A percentile compares a stretch with the other conserved stretches of the same genome.
Evolutionary conservation across 2,113 vertebrate genomes (phyloP).

Genomic region (Polypterus bichir): DNA sequence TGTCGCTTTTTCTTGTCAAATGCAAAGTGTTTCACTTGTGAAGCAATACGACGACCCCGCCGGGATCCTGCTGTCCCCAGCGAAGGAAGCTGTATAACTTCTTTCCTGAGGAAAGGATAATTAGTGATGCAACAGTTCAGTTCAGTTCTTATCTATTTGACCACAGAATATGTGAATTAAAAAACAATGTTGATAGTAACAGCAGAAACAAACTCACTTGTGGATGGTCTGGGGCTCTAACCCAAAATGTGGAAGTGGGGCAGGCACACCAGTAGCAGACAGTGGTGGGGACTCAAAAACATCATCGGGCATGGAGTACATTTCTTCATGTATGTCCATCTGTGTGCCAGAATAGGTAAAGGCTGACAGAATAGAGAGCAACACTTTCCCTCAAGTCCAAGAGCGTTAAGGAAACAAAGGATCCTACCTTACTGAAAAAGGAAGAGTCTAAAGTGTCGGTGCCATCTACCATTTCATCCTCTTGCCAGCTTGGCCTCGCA

Average conservation of each 20-base stretch:
- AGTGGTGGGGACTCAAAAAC: constrained; percentile 88
- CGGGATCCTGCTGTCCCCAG: constrained; percentile 10
- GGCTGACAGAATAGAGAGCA: background rate
- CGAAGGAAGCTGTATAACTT: constrained; percentile 7
- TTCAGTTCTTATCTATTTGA: too few relatives aligned
- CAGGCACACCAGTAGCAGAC: constrained; percentile 50
- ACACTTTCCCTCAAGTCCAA: background rate
- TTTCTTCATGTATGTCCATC: constrained; percentile 66
- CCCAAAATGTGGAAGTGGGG: constrained; percentile 20
- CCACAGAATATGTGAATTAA: background rate
- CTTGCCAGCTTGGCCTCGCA: constrained; percentile 69
- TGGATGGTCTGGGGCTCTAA: constrained; percentile 35
- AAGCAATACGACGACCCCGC: constrained; percentile 72
- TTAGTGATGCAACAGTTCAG: background rate
- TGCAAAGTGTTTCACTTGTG: constrained; percentile 80
- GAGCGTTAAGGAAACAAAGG: background rate
- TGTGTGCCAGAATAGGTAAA: constrained; percentile 18
- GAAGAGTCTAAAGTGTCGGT: constrained; percentile 66
- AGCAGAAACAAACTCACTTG: constrained; percentile 34
- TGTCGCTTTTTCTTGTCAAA: constrained; percentile 81
- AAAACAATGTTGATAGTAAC: constrained; percentile 45
- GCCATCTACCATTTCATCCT: constrained; percentile 72
- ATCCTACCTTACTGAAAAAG: constrained; percentile 88
- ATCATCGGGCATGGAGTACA: constrained; percentile 79
- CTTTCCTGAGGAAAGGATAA: constrained; percentile 38